Conservation (phyloP, 2,113 vertebrate genomes). For the Elephantulus edwardii region DNA sequence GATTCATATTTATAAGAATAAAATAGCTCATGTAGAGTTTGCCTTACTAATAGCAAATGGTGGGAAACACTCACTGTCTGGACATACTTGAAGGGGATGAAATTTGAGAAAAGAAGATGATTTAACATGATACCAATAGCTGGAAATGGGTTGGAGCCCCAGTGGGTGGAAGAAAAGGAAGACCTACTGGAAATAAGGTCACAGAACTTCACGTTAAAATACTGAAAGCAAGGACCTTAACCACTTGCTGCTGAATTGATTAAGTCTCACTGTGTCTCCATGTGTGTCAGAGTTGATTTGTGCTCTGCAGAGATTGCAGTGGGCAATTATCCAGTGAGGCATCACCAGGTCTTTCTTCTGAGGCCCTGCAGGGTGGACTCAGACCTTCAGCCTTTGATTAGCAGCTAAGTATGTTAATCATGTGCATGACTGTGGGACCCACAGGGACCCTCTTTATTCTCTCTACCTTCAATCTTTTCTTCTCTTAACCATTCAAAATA, state of each 20-base stretch:
- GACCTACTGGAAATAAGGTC: neutral
- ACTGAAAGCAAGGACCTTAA: neutral
- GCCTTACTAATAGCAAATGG: neutral
- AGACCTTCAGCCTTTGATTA: neutral
- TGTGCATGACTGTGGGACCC: neutral
- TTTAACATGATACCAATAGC: neutral
- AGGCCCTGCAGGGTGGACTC: neutral
- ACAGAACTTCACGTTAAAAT: neutral
- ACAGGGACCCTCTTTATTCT: neutral
- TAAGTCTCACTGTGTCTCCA: neutral
- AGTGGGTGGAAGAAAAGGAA: neutral
- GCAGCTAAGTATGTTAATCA: neutral
- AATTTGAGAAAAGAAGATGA: neutral
- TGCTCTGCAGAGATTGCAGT: neutral
- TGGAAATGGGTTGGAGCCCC: neutral
- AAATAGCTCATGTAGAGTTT: neutral
- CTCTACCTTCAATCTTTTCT: neutral
- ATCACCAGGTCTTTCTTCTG: neutral
- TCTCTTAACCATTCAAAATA: neutral
- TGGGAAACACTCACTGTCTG: neutral
- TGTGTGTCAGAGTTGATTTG: neutral
- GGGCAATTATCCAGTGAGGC: neutral
- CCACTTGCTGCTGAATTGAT: neutral
- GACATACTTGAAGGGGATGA: neutral
- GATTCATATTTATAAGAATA: conserved; percentile 4